These are phyloP conservation scores for Cynocephalus volans DNA, from an alignment of 2,113 vertebrate genomes.

Conservation along the genomic window DNA sequence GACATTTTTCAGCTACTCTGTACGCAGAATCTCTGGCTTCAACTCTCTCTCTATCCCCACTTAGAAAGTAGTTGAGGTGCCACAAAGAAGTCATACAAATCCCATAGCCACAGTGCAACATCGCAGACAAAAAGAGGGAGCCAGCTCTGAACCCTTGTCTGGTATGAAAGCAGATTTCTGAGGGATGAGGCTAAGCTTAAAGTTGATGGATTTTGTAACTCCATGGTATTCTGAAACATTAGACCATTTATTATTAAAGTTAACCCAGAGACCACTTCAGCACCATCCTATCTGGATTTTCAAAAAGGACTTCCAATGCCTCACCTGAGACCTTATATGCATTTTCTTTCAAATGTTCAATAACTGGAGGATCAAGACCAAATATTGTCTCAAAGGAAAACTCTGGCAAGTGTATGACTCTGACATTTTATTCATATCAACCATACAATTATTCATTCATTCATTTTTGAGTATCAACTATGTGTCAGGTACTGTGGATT, in stretches of 20 bases:
- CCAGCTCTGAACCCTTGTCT: background rate
- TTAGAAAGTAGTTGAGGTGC: background rate
- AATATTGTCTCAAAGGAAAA: background rate
- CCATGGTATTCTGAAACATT: constrained; percentile 36
- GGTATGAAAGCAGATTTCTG: background rate
- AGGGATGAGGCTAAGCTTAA: background rate
- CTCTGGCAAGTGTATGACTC: background rate
- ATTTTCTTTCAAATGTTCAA: constrained; percentile 45
- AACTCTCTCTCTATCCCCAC: background rate
- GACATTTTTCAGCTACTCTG: background rate
- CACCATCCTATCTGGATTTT: constrained; percentile 24
- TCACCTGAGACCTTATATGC: background rate
- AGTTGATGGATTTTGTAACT: background rate
- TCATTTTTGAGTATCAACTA: constrained; percentile 1
- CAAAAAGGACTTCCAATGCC: background rate
- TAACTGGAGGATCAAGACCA: background rate
- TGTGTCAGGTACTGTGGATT: background rate
- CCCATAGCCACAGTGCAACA: background rate
- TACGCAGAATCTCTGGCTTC: background rate
- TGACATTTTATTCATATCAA: background rate
- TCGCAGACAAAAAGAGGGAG: background rate
- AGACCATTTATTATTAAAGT: constrained; percentile 9
- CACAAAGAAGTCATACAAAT: background rate
- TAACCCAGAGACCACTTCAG: background rate
- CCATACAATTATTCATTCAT: background rate